A percentile compares a stretch with the other conserved stretches of the same genome.
These are phyloP conservation scores for Lysiphlebus fabarum DNA, from an alignment of 1,140 invertebrate genomes.

Conservation along the genomic window DNA sequence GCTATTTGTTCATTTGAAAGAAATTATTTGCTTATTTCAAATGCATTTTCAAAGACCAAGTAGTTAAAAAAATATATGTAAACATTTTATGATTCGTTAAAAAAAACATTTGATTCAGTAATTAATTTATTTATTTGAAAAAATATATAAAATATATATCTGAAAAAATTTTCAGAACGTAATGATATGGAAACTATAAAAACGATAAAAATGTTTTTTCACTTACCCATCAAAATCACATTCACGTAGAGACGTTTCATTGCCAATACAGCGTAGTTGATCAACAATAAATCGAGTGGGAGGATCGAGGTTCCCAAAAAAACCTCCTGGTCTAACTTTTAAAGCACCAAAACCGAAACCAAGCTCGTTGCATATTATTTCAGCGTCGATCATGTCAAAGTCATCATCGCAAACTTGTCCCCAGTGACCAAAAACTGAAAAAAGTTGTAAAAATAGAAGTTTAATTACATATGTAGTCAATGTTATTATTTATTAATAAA, in stretches of 20 bases:
- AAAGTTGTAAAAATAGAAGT: too few relatives aligned
- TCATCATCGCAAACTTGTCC: conserved; percentile 75
- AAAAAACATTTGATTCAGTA: too few relatives aligned
- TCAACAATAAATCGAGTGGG: conserved; percentile 66
- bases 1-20: too few relatives aligned
- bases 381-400: conserved; percentile 66
- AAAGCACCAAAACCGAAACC: conserved; percentile 64
- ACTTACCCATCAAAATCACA: conserved; percentile 64
- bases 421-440: conserved; percentile 57
- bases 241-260: conserved; percentile 64
- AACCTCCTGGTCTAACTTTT: conserved; percentile 55
- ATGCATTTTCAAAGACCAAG: too few relatives aligned
- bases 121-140: too few relatives aligned
- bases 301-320: conserved; percentile 54
- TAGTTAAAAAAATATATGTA: too few relatives aligned
- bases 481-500: too few relatives aligned
- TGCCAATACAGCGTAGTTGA: conserved; percentile 67
- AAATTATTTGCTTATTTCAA: too few relatives aligned
- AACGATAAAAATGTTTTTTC: conserved; percentile 1
- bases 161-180: conserved; percentile 1
- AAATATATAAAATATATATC: conserved; percentile 1
- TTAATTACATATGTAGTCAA: too few relatives aligned
- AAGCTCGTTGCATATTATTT: conserved; percentile 68
- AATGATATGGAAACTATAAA: too few relatives aligned
- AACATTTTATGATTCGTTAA: too few relatives aligned